These are phyloP conservation scores for Bhutanitis thaidina DNA, from an alignment of 2,888 invertebrate species.

Conservation along the genomic window DNA sequence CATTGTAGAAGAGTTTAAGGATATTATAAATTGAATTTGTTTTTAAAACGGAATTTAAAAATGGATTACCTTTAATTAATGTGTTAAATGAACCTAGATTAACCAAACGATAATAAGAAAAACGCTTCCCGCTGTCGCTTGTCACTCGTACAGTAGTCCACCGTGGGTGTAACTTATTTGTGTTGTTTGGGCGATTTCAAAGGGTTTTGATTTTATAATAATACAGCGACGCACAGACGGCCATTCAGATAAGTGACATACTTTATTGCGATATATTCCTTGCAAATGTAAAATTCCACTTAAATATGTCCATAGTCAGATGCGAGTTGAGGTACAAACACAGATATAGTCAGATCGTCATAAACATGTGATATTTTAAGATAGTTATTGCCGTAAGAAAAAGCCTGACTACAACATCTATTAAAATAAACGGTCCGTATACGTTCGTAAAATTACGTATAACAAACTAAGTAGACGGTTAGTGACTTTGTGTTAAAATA, in stretches of 20 bases:
- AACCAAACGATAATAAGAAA: too few species aligned
- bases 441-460: too few species aligned
- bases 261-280: slow-evolving; percentile 39
- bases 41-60: too few species aligned
- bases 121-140: background rate
- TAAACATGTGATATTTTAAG: slow-evolving; percentile 7
- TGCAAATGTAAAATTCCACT: slow-evolving; percentile 29
- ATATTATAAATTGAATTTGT: too few species aligned
- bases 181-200: slow-evolving; percentile 57
- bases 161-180: slow-evolving; percentile 36
- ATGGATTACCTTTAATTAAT: too few species aligned
- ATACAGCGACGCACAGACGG: slow-evolving; percentile 36
- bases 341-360: slow-evolving; percentile 5
- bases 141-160: slow-evolving; percentile 2
- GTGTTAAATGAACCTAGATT: too few species aligned
- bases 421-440: too few species aligned
- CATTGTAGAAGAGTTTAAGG: too few species aligned
- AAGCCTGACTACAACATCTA: background rate
- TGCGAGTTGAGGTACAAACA: background rate
- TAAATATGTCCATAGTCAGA: slow-evolving; percentile 13
- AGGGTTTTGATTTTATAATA: slow-evolving; percentile 64
- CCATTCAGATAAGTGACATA: slow-evolving; percentile 40
- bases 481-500: too few species aligned
- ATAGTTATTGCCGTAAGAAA: slow-evolving; percentile 3
- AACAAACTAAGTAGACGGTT: too few species aligned